Base-by-base conservation (phyloP, 2,888 invertebrate species). In the Baccha elongata region DNA sequence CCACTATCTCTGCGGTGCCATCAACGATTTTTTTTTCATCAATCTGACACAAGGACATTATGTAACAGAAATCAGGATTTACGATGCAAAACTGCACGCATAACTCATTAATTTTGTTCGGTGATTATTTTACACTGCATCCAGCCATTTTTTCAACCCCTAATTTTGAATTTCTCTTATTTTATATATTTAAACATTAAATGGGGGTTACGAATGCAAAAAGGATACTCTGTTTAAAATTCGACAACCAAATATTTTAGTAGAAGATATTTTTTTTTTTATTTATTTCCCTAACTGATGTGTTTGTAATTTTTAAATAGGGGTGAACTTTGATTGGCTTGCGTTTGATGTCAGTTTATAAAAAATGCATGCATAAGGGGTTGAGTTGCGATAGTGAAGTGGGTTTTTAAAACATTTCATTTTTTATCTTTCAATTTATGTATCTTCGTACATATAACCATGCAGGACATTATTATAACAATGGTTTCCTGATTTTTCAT, bases 261-360 rank as follows among this genome's bases (percentile, higher is more conserved):
- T 35, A 50, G 46, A 1, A 13, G 50, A 29, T 32, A 50, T 23
- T 53, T 53, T 42, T 37, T 55, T 64, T 42, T 37, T 55, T 64
- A 17, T 50, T n/a, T 46, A 46, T 84, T 67, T 64, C 67, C 46
- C 64, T 79, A 58, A 53, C 52, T 52, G 21, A 13, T 40, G 58
- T 32, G 46, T 72, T 84, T 84, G 74, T 71, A 74, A 79, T 58
- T 58, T 79, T 68, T 23, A 44, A 79, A 83, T 85, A 85, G 85
- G 86, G 87, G 87, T 86, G 86, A 84, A 83, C 84, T 87, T 87
- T 87, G 87, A 87, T 87, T 87, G 87, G 86, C 85, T 86, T 85
- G 85, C 65, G 85, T 85, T 84, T 68, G 73, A 78, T 83, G 78
- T 78, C 83, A 68, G 23, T 40, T 50, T 19, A 23, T 15, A 53